Percentiles rank a stretch among this genome's conserved stretches.
Evolutionary conservation across 35 echinoderm and acorn worm genomes (phyloP).

Genomic region (Diadema setosum): DNA sequence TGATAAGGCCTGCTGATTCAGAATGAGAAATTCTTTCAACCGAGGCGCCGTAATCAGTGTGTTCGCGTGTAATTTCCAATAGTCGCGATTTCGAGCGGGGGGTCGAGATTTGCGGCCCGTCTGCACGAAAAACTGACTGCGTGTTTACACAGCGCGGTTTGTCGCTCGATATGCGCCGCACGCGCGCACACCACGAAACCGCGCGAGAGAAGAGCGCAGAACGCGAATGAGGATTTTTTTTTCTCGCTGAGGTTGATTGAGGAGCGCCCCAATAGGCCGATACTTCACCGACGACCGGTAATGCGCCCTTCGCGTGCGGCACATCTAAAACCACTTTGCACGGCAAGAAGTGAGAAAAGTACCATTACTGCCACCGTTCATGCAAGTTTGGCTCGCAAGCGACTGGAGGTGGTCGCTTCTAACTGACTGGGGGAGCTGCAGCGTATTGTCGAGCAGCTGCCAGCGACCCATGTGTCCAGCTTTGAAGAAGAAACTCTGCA

Average conservation of each 20-base stretch:
- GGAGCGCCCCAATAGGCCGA: too few relatives aligned
- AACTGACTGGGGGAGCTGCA: too few relatives aligned
- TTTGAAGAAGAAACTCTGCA: too few relatives aligned
- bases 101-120: neutral
- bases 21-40: neutral
- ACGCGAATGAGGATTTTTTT: too few relatives aligned
- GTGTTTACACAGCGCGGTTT: neutral
- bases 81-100: neutral
- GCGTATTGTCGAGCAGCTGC: too few relatives aligned
- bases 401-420: too few relatives aligned
- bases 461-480: neutral
- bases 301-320: neutral
- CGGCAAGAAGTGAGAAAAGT: neutral
- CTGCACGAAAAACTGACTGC: neutral
- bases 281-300: neutral
- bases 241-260: too few relatives aligned
- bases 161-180: neutral
- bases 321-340: neutral
- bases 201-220: too few relatives aligned
- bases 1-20: constrained; percentile 14
- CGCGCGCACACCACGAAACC: neutral
- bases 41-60: neutral
- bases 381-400: neutral
- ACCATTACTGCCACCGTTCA: neutral
- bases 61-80: neutral